Conservation (phyloP, 2,888 invertebrate genomes). For the Calliscelio sp. region DNA sequence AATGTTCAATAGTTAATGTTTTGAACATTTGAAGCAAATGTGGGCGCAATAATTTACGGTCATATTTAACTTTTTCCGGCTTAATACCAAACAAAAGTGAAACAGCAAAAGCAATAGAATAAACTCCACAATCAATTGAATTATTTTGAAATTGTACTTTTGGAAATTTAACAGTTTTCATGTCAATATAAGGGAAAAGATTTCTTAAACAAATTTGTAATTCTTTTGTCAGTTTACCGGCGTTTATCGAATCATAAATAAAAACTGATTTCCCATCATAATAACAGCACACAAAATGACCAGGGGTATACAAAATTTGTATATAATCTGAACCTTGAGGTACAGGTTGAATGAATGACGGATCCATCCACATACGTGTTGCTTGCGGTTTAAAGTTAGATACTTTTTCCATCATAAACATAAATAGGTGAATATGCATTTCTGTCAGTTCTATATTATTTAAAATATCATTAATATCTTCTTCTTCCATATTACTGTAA, state of each 20-base stretch:
- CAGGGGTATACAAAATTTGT: constrained; percentile 31
- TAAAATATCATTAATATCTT: constrained; percentile 19
- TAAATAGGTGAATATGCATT: constrained; percentile 22
- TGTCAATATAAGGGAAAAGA: constrained; percentile 24
- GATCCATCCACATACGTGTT: constrained; percentile 23
- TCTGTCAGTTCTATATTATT: constrained; percentile 3
- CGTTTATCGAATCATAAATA: constrained; percentile 35
- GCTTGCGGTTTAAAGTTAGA: constrained; percentile 13
- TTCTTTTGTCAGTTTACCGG: constrained; percentile 9
- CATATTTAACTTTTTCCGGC: constrained; percentile 24
- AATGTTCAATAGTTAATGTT: constrained; percentile 21
- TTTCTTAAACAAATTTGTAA: background rate
- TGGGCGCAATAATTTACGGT: background rate
- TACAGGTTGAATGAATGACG: constrained; percentile 67
- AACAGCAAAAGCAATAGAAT: constrained; percentile 29
- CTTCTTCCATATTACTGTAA: background rate
- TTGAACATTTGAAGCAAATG: constrained; percentile 22
- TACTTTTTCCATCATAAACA: background rate
- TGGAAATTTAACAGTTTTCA: constrained; percentile 22
- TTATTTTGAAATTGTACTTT: constrained; percentile 38
- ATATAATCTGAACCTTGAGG: constrained; percentile 14
- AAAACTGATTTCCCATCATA: constrained; percentile 25
- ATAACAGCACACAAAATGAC: constrained; percentile 25
- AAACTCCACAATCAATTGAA: constrained; percentile 36
- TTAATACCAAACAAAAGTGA: constrained; percentile 28